Evolutionary conservation across 2,888 invertebrate species (phyloP).

Genomic region (Meiosimyza decipiens): DNA sequence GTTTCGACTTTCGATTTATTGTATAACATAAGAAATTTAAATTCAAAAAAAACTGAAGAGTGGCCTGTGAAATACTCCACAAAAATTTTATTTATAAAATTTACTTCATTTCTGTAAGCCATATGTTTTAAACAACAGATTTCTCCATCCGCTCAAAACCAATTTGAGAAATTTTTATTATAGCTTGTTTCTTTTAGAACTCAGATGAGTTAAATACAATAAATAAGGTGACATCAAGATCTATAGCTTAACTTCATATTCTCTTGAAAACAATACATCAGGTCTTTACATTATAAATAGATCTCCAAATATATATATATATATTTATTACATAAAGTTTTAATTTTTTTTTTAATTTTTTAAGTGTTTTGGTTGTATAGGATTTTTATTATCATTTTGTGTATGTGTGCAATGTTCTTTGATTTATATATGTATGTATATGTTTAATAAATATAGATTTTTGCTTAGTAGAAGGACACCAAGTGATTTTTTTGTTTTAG

Average conservation of each 20-base stretch:
- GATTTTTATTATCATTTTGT: constrained; percentile 34
- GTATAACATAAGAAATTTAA: too few relatives aligned
- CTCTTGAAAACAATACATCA: constrained; percentile 11
- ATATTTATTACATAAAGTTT: neutral
- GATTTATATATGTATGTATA: neutral
- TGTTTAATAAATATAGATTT: constrained; percentile 7
- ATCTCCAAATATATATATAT: constrained; percentile 18
- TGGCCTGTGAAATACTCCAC: neutral
- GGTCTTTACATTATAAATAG: constrained; percentile 6
- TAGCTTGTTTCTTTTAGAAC: neutral
- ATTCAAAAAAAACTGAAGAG: too few relatives aligned
- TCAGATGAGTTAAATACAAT: neutral
- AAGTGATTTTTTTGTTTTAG: constrained; percentile 29
- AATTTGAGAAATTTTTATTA: neutral
- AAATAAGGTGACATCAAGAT: constrained; percentile 19
- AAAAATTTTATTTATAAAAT: constrained; percentile 17
- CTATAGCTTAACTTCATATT: neutral
- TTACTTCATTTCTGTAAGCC: neutral
- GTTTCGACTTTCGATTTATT: too few relatives aligned
- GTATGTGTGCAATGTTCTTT: neutral
- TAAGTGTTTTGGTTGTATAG: constrained; percentile 32
- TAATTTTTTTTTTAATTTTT: constrained; percentile 9
- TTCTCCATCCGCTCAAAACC: neutral
- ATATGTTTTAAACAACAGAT: neutral
- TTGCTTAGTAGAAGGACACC: constrained; percentile 22